A percentile compares a stretch with the other conserved stretches of the same genome.
phyloP scores from a whole-genome alignment of 2,888 invertebrate genomes.

The Orthonychiurus folsomi region DNA sequence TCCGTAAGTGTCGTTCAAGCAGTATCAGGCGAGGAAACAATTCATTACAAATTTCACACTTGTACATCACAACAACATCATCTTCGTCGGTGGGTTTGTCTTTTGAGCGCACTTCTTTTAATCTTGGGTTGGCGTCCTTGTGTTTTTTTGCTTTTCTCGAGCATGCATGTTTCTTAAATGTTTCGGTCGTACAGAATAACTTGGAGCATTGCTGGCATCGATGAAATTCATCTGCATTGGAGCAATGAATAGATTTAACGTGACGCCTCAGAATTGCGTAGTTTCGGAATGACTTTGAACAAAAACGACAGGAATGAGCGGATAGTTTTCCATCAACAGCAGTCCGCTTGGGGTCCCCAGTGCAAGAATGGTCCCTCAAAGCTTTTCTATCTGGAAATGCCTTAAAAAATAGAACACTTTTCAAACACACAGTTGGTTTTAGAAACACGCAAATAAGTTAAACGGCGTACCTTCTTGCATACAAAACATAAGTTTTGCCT shows the following conservation, averaged over 20 bases:
- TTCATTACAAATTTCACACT: neutral
- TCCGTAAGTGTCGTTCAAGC: neutral
- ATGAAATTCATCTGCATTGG: neutral
- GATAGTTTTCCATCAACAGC: neutral
- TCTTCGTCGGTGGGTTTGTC: neutral
- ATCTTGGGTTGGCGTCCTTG: neutral
- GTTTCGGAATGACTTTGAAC: neutral
- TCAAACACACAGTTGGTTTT: no score
- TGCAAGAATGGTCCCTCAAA: neutral
- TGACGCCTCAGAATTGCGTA: neutral
- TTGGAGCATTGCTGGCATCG: neutral
- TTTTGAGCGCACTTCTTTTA: no score
- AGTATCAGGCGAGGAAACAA: neutral
- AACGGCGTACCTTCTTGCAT: conserved; percentile 43
- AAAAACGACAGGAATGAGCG: neutral
- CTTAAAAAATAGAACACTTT: no score
- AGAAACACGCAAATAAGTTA: no score
- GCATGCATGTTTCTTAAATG: neutral
- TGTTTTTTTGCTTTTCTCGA: no score
- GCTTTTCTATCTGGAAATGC: neutral
- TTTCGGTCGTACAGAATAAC: neutral
- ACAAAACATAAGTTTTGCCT: conserved; percentile 48
- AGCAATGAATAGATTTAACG: neutral
- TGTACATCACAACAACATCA: neutral
- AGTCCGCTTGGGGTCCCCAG: neutral